Conservation (phyloP, 2,888 invertebrate species). For the Rhingia campestris region DNA sequence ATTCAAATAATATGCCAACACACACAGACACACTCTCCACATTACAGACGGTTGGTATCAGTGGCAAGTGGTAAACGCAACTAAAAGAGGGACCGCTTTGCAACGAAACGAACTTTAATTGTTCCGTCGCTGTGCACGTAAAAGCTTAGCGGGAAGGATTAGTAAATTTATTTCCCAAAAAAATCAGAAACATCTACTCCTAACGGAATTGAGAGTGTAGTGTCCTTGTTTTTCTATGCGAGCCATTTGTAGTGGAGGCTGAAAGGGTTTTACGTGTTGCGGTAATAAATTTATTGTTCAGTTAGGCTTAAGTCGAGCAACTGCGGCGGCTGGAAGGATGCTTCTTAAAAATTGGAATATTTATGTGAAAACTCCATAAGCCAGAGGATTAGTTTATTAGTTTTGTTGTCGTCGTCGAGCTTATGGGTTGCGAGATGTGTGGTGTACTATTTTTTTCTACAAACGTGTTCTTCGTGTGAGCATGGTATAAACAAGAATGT, state of each 20-base stretch:
- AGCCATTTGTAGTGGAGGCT: slow-evolving; percentile 25
- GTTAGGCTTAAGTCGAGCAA: slow-evolving; percentile 29
- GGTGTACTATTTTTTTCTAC: not conserved
- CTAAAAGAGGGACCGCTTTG: slow-evolving; percentile 17
- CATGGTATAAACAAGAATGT: no score
- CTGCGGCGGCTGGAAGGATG: slow-evolving; percentile 1
- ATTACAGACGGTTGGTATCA: no score
- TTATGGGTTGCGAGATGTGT: not conserved
- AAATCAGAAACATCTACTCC: slow-evolving; percentile 5
- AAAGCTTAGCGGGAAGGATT: slow-evolving; percentile 67
- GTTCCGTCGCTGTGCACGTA: slow-evolving; percentile 9
- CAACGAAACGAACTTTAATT: slow-evolving; percentile 34
- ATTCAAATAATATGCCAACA: slow-evolving; percentile 44
- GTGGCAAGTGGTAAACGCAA: slow-evolving; percentile 2
- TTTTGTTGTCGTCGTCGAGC: not conserved
- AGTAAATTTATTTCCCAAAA: slow-evolving; percentile 57
- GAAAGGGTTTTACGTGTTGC: slow-evolving; percentile 45
- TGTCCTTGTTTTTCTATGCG: slow-evolving; percentile 55
- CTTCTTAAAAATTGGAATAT: slow-evolving; percentile 54
- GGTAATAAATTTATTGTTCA: slow-evolving; percentile 66
- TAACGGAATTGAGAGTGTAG: slow-evolving; percentile 28
- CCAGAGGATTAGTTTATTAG: slow-evolving; percentile 54
- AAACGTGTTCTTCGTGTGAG: no score
- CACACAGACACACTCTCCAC: slow-evolving; percentile 4
- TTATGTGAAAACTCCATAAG: slow-evolving; percentile 62